These are phyloP conservation scores for Mesocricetus auratus DNA, from an alignment of 2,113 vertebrate genomes.

Conservation along the genomic window DNA sequence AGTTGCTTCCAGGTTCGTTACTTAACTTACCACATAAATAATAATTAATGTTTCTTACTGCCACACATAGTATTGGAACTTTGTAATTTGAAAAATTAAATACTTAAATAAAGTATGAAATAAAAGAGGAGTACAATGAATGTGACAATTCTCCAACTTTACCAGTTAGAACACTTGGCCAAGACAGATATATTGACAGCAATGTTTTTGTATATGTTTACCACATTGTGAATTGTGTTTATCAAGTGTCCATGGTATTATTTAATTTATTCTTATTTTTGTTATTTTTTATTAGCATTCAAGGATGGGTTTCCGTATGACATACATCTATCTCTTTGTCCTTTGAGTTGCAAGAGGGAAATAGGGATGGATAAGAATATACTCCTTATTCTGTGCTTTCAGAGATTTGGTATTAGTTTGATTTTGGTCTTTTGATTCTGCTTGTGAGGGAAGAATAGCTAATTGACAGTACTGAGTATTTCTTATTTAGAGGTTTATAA, in stretches of 20 bases:
- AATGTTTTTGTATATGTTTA: neutral
- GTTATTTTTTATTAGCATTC: neutral
- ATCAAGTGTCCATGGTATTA: neutral
- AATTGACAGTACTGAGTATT: neutral
- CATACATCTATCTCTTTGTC: neutral
- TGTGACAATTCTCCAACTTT: neutral
- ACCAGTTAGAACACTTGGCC: neutral
- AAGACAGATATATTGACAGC: neutral
- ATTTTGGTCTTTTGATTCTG: neutral
- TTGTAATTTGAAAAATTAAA: slow-evolving; percentile 1
- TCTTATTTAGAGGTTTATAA: neutral
- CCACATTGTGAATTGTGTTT: neutral
- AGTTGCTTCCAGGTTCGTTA: no score
- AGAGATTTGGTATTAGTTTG: neutral
- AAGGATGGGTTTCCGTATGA: neutral
- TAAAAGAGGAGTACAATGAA: neutral
- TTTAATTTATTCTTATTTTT: neutral
- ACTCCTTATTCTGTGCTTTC: neutral
- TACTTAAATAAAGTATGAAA: neutral
- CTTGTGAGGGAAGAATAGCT: neutral
- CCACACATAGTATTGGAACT: neutral
- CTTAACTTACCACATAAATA: neutral
- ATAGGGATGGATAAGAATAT: neutral
- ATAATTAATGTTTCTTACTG: neutral
- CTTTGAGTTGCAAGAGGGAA: neutral